phyloP scores from a whole-genome alignment of 1,140 invertebrate species.

The Drosophila persimilis region DNA sequence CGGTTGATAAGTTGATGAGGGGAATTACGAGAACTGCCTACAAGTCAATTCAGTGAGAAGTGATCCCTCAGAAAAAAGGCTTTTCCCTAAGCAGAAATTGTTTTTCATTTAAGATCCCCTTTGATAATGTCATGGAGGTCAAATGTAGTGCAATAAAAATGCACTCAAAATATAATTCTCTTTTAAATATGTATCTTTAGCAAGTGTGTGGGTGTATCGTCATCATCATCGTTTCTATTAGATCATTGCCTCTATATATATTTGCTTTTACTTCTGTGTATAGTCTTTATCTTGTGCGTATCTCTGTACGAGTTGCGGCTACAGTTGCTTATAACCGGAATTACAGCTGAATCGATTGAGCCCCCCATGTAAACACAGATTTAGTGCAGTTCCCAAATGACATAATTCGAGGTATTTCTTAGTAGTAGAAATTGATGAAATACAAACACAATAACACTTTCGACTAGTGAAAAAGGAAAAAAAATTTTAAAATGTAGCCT shows the following conservation, averaged over 20 bases:
- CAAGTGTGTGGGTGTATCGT: slow-evolving; percentile 44
- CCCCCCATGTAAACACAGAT: slow-evolving; percentile 13
- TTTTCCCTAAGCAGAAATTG: slow-evolving; percentile 3
- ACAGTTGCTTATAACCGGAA: slow-evolving; percentile 44
- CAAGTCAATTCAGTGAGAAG: slow-evolving; percentile 36
- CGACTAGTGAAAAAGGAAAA: too few relatives aligned
- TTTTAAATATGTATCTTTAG: background rate
- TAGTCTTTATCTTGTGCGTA: slow-evolving; percentile 30
- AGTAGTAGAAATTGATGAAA: too few relatives aligned
- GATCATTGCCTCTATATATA: slow-evolving; percentile 36
- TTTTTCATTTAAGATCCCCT: background rate
- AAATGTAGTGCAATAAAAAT: slow-evolving; percentile 45
- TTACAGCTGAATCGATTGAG: slow-evolving; percentile 27
- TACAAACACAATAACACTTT: too few relatives aligned
- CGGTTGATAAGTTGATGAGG: slow-evolving; percentile 46
- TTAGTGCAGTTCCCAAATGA: slow-evolving; percentile 6
- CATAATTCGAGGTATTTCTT: background rate
- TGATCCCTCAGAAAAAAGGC: background rate
- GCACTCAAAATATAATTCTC: slow-evolving; percentile 19
- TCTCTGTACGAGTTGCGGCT: slow-evolving; percentile 12
- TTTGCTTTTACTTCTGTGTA: background rate
- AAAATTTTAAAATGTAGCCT: too few relatives aligned
- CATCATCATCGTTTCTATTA: slow-evolving; percentile 45
- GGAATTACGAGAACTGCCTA: slow-evolving; percentile 37
- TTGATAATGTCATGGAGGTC: slow-evolving; percentile 20